Evolutionary conservation across 1,140 invertebrate genomes (phyloP), one percentile per base, ranked within the genome.

Genomic region (Lasioglossum albipes): DNA sequence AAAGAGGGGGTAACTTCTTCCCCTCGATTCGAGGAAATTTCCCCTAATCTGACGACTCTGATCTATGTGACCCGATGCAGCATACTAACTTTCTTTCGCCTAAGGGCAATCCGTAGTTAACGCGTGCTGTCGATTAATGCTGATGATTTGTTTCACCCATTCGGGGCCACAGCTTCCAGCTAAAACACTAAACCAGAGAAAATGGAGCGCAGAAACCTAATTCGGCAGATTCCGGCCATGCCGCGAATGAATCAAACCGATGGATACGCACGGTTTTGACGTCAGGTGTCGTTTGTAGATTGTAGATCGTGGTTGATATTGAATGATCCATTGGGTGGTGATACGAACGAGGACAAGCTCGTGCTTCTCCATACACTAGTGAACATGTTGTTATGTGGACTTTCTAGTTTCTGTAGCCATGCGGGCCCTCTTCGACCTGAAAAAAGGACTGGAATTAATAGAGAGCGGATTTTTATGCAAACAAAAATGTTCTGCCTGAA

Each of bases 111-210:
- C 57, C 57, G 7, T 59, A 7, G 18, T 73, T 27, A 27, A 27
- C 27, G 27, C 1, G 27, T 27, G 27, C 27, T 27, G 27, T 27
- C 27, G 27, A 27, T 27, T 27, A 79, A 73, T 31, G 20, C 9
- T 1, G 12, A 31, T 45, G 9, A 79, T 13, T 42, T 52, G n/a
- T 41, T 18, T 41, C 10, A 18, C 12, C 20, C n/a, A 13, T 57
- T 62, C 36, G 22, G 9, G 36, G 18, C 64, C 71, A n/a, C n/a
- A 2, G 82, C 82, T 66, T 80, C 4, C 41, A 36, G 75, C 70
- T 85, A 75, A 82, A 69, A 75, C 45, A 79, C 75, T 86, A 85
- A 85, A 64, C 2, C 69, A 79, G 83, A 86, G 83, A 85, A 85
- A 82, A 85, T 82, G 69, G 18, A 84, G 45, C 57, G 54, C 54